Evolutionary conservation across 2,797 vertebrate species (phyloP), one percentile per base, ranked within the genome.

Genomic region (Hemibagrus guttatus): DNA sequence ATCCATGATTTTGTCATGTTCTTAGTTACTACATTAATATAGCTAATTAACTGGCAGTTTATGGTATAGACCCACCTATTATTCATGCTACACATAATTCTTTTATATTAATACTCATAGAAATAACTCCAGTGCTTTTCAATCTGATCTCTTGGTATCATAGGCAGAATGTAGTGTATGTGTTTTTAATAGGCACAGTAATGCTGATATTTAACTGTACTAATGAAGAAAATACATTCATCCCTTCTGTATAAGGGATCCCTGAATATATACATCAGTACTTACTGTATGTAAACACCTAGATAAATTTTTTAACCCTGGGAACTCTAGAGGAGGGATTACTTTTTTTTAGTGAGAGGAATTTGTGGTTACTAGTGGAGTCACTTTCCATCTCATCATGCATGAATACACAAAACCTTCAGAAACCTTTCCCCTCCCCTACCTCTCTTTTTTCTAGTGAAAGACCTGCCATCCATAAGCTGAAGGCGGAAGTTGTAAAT

Each of bases 11-110:
- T 28, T 46, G 14, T 26, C 42, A 49, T 11, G 61, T 42, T 80
- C 61, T 17, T 80, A 42, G 35, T 80, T 80, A 26, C 58, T 42
- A 80, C 56, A 80, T 80, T 80, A 28, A 58, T 78, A 42, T 80
- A n/a, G 35, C 35, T 42, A 26, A 80, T 80, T 80, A 80, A 61
- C 78, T 42, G 35, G 35, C 58, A 28, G 42, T 52, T 49, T 81
- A 66, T 42, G 21, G 26, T 52, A 52, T 19, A 81, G 42, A 31
- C 14, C n/a, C 2, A 49, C 61, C 8, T 7, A 63, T 63, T 49
- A 19, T 19, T 49, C 23, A 49, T 19, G 14, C 21, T 49, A 28
- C 17, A 13, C 59, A 66, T 21, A 1, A 17, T 23, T 76, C 17
- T 35, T 49, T 81, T n/a, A 11, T 6, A 61, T 61, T n/a, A 26